Base-by-base conservation (phyloP, 2,888 invertebrate genomes). In the Quadriops clusia region DNA sequence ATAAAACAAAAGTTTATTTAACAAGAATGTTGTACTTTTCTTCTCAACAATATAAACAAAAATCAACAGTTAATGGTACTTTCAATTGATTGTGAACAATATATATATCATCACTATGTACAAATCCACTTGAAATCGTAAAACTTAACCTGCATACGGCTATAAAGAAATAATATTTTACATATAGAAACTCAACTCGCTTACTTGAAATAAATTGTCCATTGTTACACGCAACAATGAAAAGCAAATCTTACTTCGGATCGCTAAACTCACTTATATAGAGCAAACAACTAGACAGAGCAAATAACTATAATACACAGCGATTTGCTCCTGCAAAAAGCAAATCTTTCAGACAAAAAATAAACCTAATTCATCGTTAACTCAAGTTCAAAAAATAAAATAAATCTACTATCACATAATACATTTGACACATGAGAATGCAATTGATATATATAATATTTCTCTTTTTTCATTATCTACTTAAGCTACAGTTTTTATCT, bases 371-470 rank as follows among this genome's bases (percentile, higher is more conserved):
- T n/a, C n/a, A n/a, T n/a, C n/a, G n/a, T n/a, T n/a, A 36, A 28
- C 20, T 16, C 30, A 23, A 30, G 16, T 18, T 36, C 28, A 33
- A 26, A 32, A 36, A 36, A 36, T 26, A 33, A 38, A 33, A 30
- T 38, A 33, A 36, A 13, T 17, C 27, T 32, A 35, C 53, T 54
- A 56, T 56, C 56, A 56, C 56, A 54, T 53, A 53, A 53, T 45
- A 53, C 49, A 51, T 56, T 56, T 56, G 56, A 56, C 56, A 56
- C 56, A 50, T 53, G 45, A 53, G 53, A 54, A 52, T 47, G 41
- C 37, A 35, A 30, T 23, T 37, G 30, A 27, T 36, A 33, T 32
- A 23, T 30, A 30, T 17, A 15, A 14, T 27, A 29, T 28, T 38
- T 33, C 27, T 35, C 9, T 14, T 27, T 16, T 27, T 16, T 27